phyloP scores from a whole-genome alignment of 1,140 invertebrate species.

The Solen grandis region DNA sequence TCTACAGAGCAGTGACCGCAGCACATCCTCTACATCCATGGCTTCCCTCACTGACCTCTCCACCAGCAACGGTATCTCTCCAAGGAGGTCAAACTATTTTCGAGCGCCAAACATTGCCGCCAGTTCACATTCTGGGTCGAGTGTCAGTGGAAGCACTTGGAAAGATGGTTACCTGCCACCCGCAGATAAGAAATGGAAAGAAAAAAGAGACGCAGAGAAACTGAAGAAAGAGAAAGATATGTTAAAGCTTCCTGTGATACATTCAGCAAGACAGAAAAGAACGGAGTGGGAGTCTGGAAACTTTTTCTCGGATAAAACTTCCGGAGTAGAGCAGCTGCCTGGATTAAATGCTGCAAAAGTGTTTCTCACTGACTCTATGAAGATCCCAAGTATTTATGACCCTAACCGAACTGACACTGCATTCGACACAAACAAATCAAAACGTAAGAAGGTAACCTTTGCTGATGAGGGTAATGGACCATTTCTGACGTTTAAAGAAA shows the following conservation, averaged over 20 bases:
- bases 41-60: constrained; percentile 5
- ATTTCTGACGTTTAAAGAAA: constrained; percentile 17
- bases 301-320: neutral
- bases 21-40: constrained; percentile 32
- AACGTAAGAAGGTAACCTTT: constrained; percentile 53
- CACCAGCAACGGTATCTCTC: constrained; percentile 8
- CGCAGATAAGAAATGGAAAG: constrained; percentile 26
- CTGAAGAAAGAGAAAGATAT: constrained; percentile 46
- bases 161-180: neutral
- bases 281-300: constrained; percentile 54
- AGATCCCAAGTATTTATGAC: constrained; percentile 50
- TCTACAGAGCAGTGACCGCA: constrained; percentile 36
- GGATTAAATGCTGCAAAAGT: constrained; percentile 38
- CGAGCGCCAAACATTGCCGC: constrained; percentile 60
- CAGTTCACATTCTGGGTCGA: neutral
- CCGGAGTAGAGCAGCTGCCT: constrained; percentile 24
- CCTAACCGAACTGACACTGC: constrained; percentile 40
- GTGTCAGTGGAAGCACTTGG: neutral
- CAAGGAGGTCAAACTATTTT: constrained; percentile 51
- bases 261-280: constrained; percentile 43
- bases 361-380: constrained; percentile 35
- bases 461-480: constrained; percentile 39
- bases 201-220: constrained; percentile 39
- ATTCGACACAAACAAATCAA: constrained; percentile 23
- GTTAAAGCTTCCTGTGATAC: constrained; percentile 48